Base-by-base conservation (phyloP, 1,140 invertebrate genomes). In the Musca domestica region DNA sequence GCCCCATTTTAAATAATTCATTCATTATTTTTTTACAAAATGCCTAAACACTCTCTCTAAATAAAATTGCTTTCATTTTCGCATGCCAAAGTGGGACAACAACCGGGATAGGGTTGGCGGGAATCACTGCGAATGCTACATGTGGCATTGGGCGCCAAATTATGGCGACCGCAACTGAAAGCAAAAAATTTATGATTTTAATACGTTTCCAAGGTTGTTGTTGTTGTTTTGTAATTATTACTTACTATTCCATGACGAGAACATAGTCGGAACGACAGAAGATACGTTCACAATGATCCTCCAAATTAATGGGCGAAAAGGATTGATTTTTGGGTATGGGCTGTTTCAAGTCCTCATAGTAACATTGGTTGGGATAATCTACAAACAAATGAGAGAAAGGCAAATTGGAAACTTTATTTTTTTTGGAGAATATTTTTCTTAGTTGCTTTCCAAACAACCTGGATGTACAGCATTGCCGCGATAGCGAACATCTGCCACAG, bases 321-420 rank as follows among this genome's bases (percentile, higher is more conserved):
- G 75, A 77, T 61, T 79, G 77, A 61, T 77, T 69, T 22, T 72
- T 79, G 61, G 77, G 77, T 70, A 80, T 80, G 7, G 77, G 69
- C 61, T 80, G 77, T 17, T 75, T 72, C 22, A 80, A 71, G 15
- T 80, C 77, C 63, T 79, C 74, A 47, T 75, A 77, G 56, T 79
- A 80, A 23, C 77, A 80, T 63, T 80, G 77, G 2, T 77, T 77
- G 0, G 77, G 77, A 69, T 72, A 75, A 25, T 80, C 77, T 80
- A 10, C 34, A 63, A 19, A 56, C 23, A 41, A 56, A 20, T 20
- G 19, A 41, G 5, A 9, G 6, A 41, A 30, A 3, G 9, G 9
- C 27, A 30, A 30, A 3, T 30, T 30, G 27, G 2, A 41, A 41
- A 41, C 6, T 10, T 41, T 41, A 10, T 34, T 67, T 61, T 47